phyloP scores from a whole-genome alignment of 2,113 vertebrate species.

The Prionailurus bengalensis region DNA sequence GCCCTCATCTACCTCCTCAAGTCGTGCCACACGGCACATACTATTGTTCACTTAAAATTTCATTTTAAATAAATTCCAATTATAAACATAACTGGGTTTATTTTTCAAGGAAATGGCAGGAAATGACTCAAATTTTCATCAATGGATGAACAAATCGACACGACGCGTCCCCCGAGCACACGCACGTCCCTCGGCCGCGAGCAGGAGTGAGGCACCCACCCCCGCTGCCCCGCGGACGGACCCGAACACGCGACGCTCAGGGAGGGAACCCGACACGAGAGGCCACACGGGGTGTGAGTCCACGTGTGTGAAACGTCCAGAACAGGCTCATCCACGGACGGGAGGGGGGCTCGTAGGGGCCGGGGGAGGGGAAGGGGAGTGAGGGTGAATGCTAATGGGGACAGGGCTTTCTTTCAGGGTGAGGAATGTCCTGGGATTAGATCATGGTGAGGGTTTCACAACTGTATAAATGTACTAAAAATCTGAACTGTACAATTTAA shows the following conservation, averaged over 20 bases:
- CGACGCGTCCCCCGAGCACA: fast-evolving
- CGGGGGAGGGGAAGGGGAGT: background rate
- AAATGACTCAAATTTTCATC: background rate
- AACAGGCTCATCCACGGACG: background rate
- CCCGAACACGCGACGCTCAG: background rate
- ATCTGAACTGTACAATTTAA: background rate
- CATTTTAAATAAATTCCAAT: background rate
- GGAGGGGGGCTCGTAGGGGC: no score
- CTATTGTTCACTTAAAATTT: background rate
- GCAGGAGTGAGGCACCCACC: background rate
- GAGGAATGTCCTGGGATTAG: background rate
- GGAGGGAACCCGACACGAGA: background rate
- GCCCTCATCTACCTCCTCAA: background rate
- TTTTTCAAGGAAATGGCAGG: background rate
- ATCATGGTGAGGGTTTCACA: background rate
- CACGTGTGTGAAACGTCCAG: background rate
- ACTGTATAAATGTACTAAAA: background rate
- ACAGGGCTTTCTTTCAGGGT: background rate
- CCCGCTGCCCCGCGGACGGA: background rate
- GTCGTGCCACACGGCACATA: no score
- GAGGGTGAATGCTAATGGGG: background rate
- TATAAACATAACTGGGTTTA: background rate
- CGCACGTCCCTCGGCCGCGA: background rate
- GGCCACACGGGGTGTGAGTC: background rate
- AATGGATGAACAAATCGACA: background rate